Evolutionary conservation across 2,888 invertebrate species (phyloP), one percentile per base, ranked within the genome.

Genomic region (Trichacis sp.): DNA sequence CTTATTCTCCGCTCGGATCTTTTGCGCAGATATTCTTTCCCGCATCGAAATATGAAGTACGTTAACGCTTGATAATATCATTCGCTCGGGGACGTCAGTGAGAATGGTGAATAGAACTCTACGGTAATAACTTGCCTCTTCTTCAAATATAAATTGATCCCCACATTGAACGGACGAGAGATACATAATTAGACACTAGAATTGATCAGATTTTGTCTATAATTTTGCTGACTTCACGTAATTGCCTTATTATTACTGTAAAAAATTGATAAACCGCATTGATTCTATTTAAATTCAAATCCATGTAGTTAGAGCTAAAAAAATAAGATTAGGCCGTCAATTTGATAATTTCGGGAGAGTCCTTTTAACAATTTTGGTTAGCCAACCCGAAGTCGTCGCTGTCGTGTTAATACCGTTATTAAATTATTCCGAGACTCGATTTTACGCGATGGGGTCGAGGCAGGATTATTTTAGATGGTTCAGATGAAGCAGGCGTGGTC

Each of bases 1-100:
- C n/a, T n/a, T n/a, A n/a, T n/a, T n/a, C n/a, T n/a, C n/a, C n/a
- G n/a, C n/a, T n/a, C 48, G 57, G 53, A 62, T 50, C 58, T 53
- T 53, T 56, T 57, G 56, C 47, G 55, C 51, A 56, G 51, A 55
- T 68, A 68, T 64, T 64, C 64, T 52, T 56, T 56, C 64, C 56
- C 54, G 60, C 47, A 48, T 52, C 62, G 46, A 57, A 59, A 68
- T 55, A 65, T 62, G 59, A 64, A 64, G 62, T 58, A 56, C 50
- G 55, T 52, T 56, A 64, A 53, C 71, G 60, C 63, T 69, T 64
- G 63, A 71, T 71, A 69, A 71, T 71, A 67, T 65, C 52, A 64
- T 59, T 67, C 71, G 48, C 57, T n/a, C 57, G 55, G 64, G 63
- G 67, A 68, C 65, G 61, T 58, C 64, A 42, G 64, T 60, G 51